Conservation (phyloP, 2,888 invertebrate species). For the Drosophila stalkeri region DNA sequence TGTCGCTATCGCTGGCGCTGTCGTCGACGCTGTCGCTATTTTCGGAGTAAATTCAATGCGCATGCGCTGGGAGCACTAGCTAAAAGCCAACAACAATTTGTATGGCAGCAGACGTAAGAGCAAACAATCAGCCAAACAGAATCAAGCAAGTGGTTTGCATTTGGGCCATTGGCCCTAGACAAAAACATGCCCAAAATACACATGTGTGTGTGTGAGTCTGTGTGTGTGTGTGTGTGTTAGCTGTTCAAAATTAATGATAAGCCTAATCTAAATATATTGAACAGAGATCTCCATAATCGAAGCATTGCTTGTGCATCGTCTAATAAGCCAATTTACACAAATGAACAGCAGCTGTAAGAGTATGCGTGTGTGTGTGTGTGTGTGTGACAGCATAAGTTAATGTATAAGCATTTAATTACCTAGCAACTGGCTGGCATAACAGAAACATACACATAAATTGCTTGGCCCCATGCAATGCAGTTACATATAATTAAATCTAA, state of each 20-base stretch:
- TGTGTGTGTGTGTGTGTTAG: slow-evolving; percentile 13
- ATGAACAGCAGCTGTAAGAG: slow-evolving; percentile 22
- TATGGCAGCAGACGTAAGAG: slow-evolving; percentile 9
- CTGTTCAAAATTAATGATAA: slow-evolving; percentile 25
- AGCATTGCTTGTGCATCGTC: slow-evolving; percentile 4
- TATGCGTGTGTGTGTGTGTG: slow-evolving; percentile 3
- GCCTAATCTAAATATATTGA: slow-evolving; percentile 24
- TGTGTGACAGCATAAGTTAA: slow-evolving; percentile 54
- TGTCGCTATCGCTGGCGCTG: not conserved
- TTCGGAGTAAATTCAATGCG: slow-evolving; percentile 68
- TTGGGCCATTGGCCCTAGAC: slow-evolving; percentile 60
- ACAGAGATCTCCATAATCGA: slow-evolving; percentile 38
- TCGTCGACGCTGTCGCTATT: slow-evolving; percentile 44
- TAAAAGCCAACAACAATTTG: not conserved
- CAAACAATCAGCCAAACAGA: slow-evolving; percentile 52
- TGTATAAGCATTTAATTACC: slow-evolving; percentile 51
- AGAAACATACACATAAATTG: slow-evolving; percentile 48
- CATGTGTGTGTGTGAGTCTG: not conserved
- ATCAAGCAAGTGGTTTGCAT: slow-evolving; percentile 77
- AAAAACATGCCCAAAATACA: slow-evolving; percentile 36
- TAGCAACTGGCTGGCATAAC: slow-evolving; percentile 49
- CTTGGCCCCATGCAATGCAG: slow-evolving; percentile 45
- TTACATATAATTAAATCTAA: slow-evolving; percentile 65
- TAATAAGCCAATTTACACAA: slow-evolving; percentile 40
- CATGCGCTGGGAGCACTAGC: slow-evolving; percentile 55